A percentile compares a stretch with the other conserved stretches of the same genome.
Evolutionary conservation across 64 coral and sea anemone species (phyloP).

Genomic region (Pocillopora verrucosa): DNA sequence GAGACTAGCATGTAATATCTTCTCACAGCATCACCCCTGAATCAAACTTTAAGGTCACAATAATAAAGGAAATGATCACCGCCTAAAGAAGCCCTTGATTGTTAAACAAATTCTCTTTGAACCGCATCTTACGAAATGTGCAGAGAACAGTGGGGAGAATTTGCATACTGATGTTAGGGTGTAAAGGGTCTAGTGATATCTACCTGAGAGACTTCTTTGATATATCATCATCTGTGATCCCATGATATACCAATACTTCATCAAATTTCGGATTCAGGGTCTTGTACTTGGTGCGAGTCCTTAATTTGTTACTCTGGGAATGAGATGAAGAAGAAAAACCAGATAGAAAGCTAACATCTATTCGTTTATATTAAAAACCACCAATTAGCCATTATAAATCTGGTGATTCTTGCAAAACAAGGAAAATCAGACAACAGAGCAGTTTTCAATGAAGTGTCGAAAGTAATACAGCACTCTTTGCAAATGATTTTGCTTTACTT

Average conservation of each 20-base stretch:
- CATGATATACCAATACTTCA: conserved; percentile 89
- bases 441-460: too few relatives aligned
- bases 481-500: too few relatives aligned
- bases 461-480: too few relatives aligned
- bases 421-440: too few relatives aligned
- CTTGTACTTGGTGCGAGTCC: conserved; percentile 89
- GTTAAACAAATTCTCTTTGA: too few relatives aligned
- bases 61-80: too few relatives aligned
- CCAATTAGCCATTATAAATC: neutral
- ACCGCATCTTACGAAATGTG: neutral
- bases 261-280: conserved; percentile 88
- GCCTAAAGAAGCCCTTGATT: too few relatives aligned
- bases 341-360: neutral
- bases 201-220: conserved; percentile 91
- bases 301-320: conserved; percentile 86
- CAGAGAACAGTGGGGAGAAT: neutral
- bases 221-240: conserved; percentile 93
- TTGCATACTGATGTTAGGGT: neutral
- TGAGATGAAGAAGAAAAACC: neutral
- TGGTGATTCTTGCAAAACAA: neutral
- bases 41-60: too few relatives aligned
- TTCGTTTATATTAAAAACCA: neutral
- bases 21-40: too few relatives aligned
- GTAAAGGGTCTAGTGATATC: neutral
- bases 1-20: too few relatives aligned